Evolutionary conservation across 2,113 vertebrate species (phyloP), one percentile per base, ranked within the genome.

Genomic region (Castor canadensis): DNA sequence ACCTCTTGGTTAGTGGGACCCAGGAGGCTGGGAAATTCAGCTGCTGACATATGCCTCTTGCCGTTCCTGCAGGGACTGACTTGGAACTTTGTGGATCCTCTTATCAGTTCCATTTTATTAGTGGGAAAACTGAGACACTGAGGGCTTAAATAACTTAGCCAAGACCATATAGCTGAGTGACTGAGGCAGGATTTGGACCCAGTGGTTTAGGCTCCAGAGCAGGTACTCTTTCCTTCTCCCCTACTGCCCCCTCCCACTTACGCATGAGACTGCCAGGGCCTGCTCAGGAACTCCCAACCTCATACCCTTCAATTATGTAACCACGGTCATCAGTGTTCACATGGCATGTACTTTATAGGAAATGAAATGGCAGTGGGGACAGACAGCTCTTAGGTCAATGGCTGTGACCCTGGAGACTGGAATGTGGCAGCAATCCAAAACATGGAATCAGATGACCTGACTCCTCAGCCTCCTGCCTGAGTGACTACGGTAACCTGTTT

Each of bases 11-110:
- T 97, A 97, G 97, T 82, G 93, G 93, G 96, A 94, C 98, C 97
- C 98, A 9, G 5, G 98, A 95, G 98, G 95, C 0, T 5, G 77
- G 1, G 1, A 38, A 97, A 79, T 97, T 97, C 97, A 98, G 97
- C 97, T 98, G 98, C 97, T 98, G 97, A 97, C 97, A 79, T 28
- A 1, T 5, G 13, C 1, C 1, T 67, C 83, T 72, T 52, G 3
- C 52, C 8, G 0, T 93, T 10, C 88, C 92, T 67, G 67, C 20
- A 32, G 89, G 47, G 1, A 28, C 77, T 95, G 95, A 96, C 97
- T 83, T 93, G 98, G 98, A 98, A 98, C 98, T 98, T 98, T 98
- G 96, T 38, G 96, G 93, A 15, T 93, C 84, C 7, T 4, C 0
- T 47, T 79, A n/a, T 32, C 40, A 43, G 52, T 6, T 49, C 69